Evolutionary conservation across 2,888 invertebrate species (phyloP), one percentile per base, ranked within the genome.

Genomic region (Drosophila picticornis): DNA sequence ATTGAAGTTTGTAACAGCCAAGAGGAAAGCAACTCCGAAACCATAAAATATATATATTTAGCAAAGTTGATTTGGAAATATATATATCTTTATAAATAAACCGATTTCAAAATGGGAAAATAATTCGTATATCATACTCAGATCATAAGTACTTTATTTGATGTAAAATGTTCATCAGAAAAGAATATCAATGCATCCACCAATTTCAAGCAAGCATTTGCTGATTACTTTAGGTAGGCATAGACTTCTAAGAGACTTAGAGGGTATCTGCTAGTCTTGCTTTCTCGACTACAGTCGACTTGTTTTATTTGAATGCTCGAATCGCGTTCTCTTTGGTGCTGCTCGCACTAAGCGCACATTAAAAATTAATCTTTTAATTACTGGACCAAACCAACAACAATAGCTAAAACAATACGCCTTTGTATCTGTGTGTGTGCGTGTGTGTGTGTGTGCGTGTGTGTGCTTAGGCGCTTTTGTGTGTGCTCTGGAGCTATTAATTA

Each of bases 361-460:
- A 87, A 85, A 84, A 90, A 85, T 85, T 90, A 85, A 85, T 90
- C 85, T 82, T 90, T 85, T 85, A 90, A 85, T 85, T 85, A 85
- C 88, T 68, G 84, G 56, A 61, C 80, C 43, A 38, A 34, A 10
- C 66, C 55, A 56, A 46, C 64, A 61, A 69, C 66, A 76, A 68
- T 51, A 58, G 36, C 40, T 29, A 46, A 16, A 53, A 46, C 52
- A 66, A 66, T 52, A 22, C 25, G 25, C 25, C 9, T 64, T 10
- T n/a, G 4, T 51, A 48, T 50, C 31, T 38, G 32, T 34, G 61
- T 57, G 32, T 67, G 25, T 32, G n/a, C 56, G 50, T 55, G 65
- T 74, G 61, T 64, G 27, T 31, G 64, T 50, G 61, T 40, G 29
- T 25, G 9, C 40, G 36, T 38, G 31, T 53, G 19, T 34, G 61